phyloP scores from a whole-genome alignment of 2,113 vertebrate species.

The Felis catus region DNA sequence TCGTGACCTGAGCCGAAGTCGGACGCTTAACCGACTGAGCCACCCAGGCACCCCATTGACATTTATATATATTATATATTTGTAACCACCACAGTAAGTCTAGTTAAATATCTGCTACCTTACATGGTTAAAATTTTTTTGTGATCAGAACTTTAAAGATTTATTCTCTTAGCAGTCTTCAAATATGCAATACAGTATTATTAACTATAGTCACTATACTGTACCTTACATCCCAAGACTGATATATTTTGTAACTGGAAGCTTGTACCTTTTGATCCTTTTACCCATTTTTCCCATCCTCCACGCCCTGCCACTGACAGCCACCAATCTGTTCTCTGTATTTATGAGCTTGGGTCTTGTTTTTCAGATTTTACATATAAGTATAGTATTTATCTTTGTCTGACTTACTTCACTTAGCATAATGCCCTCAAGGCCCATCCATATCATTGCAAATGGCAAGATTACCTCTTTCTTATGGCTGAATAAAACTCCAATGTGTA shows the following conservation, averaged over 20 bases:
- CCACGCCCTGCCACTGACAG: not conserved
- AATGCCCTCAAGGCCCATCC: not conserved
- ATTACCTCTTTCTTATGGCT: not conserved
- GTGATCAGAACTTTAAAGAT: not conserved
- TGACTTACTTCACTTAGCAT: not conserved
- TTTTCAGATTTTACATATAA: not conserved
- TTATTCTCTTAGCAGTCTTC: not conserved
- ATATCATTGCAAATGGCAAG: not conserved
- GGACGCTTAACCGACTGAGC: too few relatives aligned
- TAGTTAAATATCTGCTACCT: not conserved
- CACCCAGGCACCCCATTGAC: too few relatives aligned
- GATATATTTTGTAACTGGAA: not conserved
- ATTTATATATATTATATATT: not conserved
- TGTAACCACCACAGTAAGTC: not conserved
- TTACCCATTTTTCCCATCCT: not conserved
- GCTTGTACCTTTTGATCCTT: not conserved
- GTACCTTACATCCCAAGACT: not conserved
- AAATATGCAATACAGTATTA: not conserved
- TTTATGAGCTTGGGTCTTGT: not conserved
- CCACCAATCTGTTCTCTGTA: not conserved
- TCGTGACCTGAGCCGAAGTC: too few relatives aligned
- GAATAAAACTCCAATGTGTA: not conserved
- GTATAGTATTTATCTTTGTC: not conserved
- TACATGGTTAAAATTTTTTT: not conserved
- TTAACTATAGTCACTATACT: not conserved